Evolutionary conservation across 2,797 vertebrate species (phyloP), one percentile per base, ranked within the genome.

Genomic region (Phoxinus dragarum): DNA sequence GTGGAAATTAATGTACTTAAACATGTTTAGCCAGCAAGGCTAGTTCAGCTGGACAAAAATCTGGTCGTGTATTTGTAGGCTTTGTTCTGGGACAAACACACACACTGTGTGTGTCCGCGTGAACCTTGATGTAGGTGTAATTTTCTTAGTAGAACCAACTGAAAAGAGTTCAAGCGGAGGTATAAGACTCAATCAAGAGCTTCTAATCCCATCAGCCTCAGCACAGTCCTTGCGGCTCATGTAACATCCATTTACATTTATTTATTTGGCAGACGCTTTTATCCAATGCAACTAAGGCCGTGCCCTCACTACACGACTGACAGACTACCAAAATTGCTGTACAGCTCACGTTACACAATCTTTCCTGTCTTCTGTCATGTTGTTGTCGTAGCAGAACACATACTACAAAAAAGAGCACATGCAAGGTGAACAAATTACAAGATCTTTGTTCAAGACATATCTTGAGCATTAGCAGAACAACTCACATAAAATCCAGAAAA

Each of bases 351-450:
- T 82, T 74, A 82, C 69, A 47, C 81, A 49, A 47, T 88, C 84
- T 54, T 79, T 36, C 83, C 87, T 89, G 94, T 93, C 92, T 89
- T 82, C 81, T 64, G 69, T 82, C 69, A 64, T 82, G 69, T 82
- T 64, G 54, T 64, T 47, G 82, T 81, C 74, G 89, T 86, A 86
- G 88, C 88, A 82, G 19, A 44, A 44, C 38, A 31, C 17, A 14
- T 40, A 61, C 9, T 44, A 61, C 54, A 61, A 40, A 47, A 82
- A 61, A n/a, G 69, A 74, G 56, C 31, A 61, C 27, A 64, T 27
- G 73, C 19, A 21, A 64, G 54, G 42, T 47, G 40, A 34, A 64
- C 12, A 49, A 36, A 64, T 34, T 5, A 74, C 54, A 74, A 44
- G 38, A 82, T 61, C 40, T 73, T 40, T 64, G 12, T 11, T 56